These are phyloP conservation scores for Hirudo medicinalis DNA, from an alignment of 1,140 invertebrate genomes.

Conservation along the genomic window DNA sequence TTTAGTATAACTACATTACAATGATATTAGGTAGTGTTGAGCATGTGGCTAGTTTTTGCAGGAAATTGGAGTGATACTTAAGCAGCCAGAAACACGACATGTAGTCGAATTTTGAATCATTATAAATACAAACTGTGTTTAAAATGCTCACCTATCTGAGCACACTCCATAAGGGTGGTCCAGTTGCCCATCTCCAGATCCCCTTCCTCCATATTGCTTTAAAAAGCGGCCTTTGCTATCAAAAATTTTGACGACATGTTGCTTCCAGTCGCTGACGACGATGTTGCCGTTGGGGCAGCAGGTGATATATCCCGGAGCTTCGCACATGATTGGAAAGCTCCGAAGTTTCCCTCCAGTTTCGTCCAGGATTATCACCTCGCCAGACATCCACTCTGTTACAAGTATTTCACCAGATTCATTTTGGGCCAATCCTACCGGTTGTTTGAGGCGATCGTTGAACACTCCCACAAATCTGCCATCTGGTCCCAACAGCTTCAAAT, in stretches of 20 bases:
- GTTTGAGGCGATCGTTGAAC: conserved; percentile 18
- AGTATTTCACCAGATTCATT: conserved; percentile 20
- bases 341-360: conserved; percentile 12
- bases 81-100: too few relatives aligned
- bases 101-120: not conserved
- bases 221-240: conserved; percentile 17
- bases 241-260: conserved; percentile 21
- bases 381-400: conserved; percentile 22
- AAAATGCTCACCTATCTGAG: not conserved
- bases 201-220: conserved; percentile 17
- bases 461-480: conserved; percentile 18
- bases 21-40: too few relatives aligned
- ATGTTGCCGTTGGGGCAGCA: conserved; percentile 2
- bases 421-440: conserved; percentile 21
- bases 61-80: too few relatives aligned
- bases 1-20: too few relatives aligned
- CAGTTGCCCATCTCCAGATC: conserved; percentile 15
- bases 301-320: conserved; percentile 22
- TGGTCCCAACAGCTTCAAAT: conserved; percentile 14
- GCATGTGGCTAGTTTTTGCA: too few relatives aligned
- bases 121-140: not conserved
- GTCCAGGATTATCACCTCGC: conserved; percentile 16
- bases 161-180: conserved; percentile 22
- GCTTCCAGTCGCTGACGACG: conserved; percentile 22
- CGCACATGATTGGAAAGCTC: conserved; percentile 19